Percentiles rank a stretch among this genome's conserved stretches.
Conservation (phyloP, 2,888 invertebrate species). For the Mesochorus sp. region DNA sequence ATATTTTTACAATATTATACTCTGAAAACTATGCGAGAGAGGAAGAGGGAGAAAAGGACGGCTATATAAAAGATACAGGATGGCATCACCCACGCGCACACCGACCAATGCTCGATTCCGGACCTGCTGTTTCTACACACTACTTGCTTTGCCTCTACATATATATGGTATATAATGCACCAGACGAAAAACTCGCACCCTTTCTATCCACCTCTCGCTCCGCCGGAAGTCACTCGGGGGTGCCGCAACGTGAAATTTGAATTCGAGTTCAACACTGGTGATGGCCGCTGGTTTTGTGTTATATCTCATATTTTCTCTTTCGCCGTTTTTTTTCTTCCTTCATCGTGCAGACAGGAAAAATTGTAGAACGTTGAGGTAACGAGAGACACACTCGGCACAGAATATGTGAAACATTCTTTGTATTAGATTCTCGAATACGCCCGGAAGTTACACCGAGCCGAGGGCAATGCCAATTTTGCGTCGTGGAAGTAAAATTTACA, state of each 20-base stretch:
- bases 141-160: neutral
- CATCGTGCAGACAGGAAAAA: conserved; percentile 11
- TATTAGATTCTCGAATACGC: conserved; percentile 37
- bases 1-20: conserved; percentile 74
- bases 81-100: conserved; percentile 30
- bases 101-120: conserved; percentile 47
- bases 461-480: neutral
- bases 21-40: conserved; percentile 61
- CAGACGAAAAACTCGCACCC: conserved; percentile 36
- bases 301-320: conserved; percentile 3
- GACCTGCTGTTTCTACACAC: conserved; percentile 49
- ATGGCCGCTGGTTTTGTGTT: conserved; percentile 47
- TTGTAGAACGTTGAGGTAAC: neutral
- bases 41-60: conserved; percentile 42
- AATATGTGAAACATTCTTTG: conserved; percentile 45
- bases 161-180: conserved; percentile 26
- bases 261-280: conserved; percentile 41
- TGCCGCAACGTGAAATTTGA: conserved; percentile 58
- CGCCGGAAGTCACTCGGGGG: conserved; percentile 55
- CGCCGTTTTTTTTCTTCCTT: neutral
- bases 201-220: conserved; percentile 41
- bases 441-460: conserved; percentile 27
- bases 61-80: conserved; percentile 12
- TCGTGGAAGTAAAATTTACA: conserved; percentile 1
- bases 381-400: conserved; percentile 15